Percentiles rank a stretch among this genome's conserved stretches.
phyloP scores from a whole-genome alignment of 2,113 vertebrate species.

The Corvus cornix region DNA sequence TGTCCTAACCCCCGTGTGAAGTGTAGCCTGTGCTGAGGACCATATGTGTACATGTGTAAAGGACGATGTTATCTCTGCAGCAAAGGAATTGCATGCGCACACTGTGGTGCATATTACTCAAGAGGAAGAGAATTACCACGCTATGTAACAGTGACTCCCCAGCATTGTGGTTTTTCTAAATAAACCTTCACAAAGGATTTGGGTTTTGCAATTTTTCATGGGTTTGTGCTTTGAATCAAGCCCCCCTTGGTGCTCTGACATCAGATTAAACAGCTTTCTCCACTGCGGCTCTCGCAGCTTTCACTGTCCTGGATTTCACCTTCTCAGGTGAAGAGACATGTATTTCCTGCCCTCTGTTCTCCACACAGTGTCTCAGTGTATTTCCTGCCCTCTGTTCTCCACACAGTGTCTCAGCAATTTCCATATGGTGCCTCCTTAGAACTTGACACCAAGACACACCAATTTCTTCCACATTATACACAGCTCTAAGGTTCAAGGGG shows the following conservation, averaged over 20 bases:
- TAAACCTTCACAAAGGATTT: slow-evolving; percentile 46
- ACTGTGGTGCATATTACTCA: slow-evolving; percentile 16
- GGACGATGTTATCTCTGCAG: slow-evolving; percentile 5
- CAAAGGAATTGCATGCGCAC: slow-evolving; percentile 47
- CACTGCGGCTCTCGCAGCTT: background rate
- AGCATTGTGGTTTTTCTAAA: slow-evolving; percentile 57
- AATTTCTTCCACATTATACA: background rate
- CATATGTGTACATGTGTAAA: background rate
- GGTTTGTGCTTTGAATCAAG: background rate
- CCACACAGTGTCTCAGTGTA: background rate
- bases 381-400: background rate
- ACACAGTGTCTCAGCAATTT: background rate
- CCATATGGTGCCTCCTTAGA: background rate
- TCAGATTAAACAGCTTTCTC: background rate
- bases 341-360: background rate
- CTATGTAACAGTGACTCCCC: slow-evolving; percentile 42
- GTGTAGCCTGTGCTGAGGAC: background rate
- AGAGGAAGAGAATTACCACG: background rate
- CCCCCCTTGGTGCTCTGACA: background rate
- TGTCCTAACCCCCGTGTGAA: background rate
- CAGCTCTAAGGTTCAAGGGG: background rate
- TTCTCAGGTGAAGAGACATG: background rate
- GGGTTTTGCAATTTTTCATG: background rate
- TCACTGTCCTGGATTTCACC: background rate
- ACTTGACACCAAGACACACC: background rate